Base-by-base conservation (phyloP, 2,888 invertebrate genomes). In the Phyllotreta cruciferae region DNA sequence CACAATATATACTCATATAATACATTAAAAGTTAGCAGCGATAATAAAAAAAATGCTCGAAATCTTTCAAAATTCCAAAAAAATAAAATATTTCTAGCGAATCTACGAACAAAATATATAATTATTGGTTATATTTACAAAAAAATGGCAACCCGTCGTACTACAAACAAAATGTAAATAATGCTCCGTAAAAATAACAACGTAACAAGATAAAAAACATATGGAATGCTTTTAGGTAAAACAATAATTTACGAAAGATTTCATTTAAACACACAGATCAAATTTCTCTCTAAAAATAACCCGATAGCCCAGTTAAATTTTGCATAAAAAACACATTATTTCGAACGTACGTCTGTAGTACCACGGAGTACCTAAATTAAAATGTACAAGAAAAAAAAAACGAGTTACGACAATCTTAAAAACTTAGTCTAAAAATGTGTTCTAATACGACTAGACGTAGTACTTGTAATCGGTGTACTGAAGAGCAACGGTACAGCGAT, bases 371-470 rank as follows among this genome's bases (percentile, higher is more conserved):
- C 50, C 54, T 62, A 58, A 63, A 57, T 53, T 68, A 66, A 64
- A 66, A 63, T 66, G 65, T 65, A 68, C 63, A 67, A 62, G 45
- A 41, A 58, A 66, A 24, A 66, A 24, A 24, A 63, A 68, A 65
- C 68, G 64, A 64, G 56, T 66, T 52, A 55, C 50, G 64, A 62
- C 56, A 64, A 62, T 57, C 61, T 56, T 57, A 36, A 64, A 64
- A 68, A 68, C 62, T 60, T 64, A 63, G 52, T 58, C 56, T 65
- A 67, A 68, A n/a, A 66, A 64, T 61, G 70, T 57, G 66, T 56
- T 50, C 61, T 69, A 71, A 70, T 68, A 67, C 70, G 73, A 73
- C 73, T 73, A 73, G 73, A 71, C 68, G 70, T 72, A 73, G 70
- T 66, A 72, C 66, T 68, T 71, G 69, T 71, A 70, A 72, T 60